A percentile compares a stretch with the other conserved stretches of the same genome.
These are phyloP conservation scores for Halichoerus grypus DNA, from an alignment of 2,113 vertebrate species.

Conservation along the genomic window DNA sequence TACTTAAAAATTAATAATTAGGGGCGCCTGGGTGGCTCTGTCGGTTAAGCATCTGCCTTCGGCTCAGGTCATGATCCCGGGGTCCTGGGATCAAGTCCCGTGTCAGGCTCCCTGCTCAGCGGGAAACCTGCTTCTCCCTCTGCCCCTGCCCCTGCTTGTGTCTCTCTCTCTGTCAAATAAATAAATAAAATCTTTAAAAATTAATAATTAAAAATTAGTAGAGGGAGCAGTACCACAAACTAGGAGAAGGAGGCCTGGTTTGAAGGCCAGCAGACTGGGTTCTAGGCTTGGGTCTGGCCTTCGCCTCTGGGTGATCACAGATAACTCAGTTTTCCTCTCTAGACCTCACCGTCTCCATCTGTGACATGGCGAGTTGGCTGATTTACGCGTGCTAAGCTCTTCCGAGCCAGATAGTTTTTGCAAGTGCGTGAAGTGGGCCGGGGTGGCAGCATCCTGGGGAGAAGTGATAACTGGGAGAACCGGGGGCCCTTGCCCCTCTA, in stretches of 20 bases:
- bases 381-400: neutral
- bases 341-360: neutral
- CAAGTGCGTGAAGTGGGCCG: neutral
- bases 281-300: neutral
- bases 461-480: neutral
- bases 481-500: neutral
- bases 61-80: no score
- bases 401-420: rapidly evolving
- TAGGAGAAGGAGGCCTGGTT: neutral
- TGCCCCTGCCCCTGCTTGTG: no score
- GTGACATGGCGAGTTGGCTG: neutral
- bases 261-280: neutral
- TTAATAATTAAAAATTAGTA: neutral
- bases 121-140: no score
- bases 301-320: neutral
- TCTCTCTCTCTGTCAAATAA: no score
- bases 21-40: neutral
- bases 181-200: neutral
- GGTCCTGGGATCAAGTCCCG: no score
- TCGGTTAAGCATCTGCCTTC: neutral
- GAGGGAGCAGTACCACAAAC: neutral
- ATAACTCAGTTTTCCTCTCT: neutral
- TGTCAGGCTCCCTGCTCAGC: no score
- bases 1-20: neutral
- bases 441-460: rapidly evolving